Evolutionary conservation across 2,113 vertebrate genomes (phyloP), one percentile per base, ranked within the genome.

Genomic region (Dipodomys merriami): DNA sequence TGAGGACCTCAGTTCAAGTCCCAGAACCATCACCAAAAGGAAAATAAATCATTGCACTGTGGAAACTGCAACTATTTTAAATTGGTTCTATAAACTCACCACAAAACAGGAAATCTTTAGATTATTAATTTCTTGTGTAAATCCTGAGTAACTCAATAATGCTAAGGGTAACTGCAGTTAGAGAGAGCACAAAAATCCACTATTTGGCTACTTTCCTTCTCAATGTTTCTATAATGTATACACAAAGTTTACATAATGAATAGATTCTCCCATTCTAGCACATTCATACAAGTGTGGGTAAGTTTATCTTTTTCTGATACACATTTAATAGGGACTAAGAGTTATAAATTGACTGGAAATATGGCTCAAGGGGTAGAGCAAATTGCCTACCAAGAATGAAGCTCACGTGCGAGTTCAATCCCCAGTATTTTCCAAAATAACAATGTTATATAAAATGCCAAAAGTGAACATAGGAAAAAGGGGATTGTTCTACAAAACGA

Each of bases 41-140:
- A 57, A 57, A 57, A 57, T 15, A 57, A 77, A 79, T 65, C 76
- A 93, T 83, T 78, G 83, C 27, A 89, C 19, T 25, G 60, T 68
- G 35, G n/a, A 49, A 93, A 91, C 84, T 91, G 83, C 29, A 90
- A 71, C 27, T 74, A 74, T 23, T 23, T 76, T 74, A 57, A 44
- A 86, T 39, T 35, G 30, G 18, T 19, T 49, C 46, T 82, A 87
- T 46, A 90, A 88, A 65, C 4, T 23, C 69, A 86, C 60, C 20
- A 60, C 27, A 90, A 93, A 95, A 91, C 1, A 90, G 71, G 64
- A 88, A 88, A 76, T 22, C 33, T 76, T 93, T 76, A 60, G n/a
- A 86, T 39, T 7, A 88, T 16, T 81, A 27, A 80, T 39, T 86
- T 39, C 20, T 83, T 53, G 20, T 46, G 91, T 81, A 93, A 91